Evolutionary conservation across 2,888 invertebrate genomes (phyloP), one percentile per base, ranked within the genome.

Genomic region (Netelia fuscicornis): DNA sequence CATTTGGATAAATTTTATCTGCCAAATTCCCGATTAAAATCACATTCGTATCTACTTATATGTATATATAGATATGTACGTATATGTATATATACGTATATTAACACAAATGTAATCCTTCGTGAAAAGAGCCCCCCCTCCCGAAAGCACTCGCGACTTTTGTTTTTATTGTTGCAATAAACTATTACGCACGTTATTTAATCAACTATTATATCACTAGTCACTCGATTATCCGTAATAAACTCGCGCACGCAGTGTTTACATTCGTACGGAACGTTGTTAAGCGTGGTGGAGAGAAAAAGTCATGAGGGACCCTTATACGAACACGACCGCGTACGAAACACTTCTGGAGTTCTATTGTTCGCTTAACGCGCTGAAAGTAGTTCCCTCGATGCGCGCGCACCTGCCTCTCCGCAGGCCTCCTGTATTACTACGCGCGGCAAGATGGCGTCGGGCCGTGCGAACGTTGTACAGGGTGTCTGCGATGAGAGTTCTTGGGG

Each of bases 261-360:
- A 90, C 91, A 88, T 89, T 88, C 81, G 84, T 88, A 87, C 89
- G 75, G 11, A 60, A 77, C 60, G 62, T 77, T 44, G n/a, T 84
- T 67, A 84, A 88, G 80, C 86, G 87, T 88, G 86, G 86, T 76
- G 64, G 25, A 82, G 74, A 85, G 83, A 90, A 90, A 89, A 89
- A 90, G 89, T 88, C 89, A 89, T 87, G 86, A 91, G 89, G 83
- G 89, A 90, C 87, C 89, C 89, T 85, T 90, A 92, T 88, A 92
- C 92, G 91, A 92, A 86, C 92, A 91, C 92, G 92, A 90, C 90
- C 92, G 92, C 93, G 93, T 92, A 93, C 93, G 90, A 92, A 92
- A 92, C 92, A 93, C 93, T 92, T 93, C 93, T 93, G 92, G 91
- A 87, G 88, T 90, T 91, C 94, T 94, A 94, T 93, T 94, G 94